Conservation (phyloP, 2,888 invertebrate species). For the Eristalis tenax region DNA sequence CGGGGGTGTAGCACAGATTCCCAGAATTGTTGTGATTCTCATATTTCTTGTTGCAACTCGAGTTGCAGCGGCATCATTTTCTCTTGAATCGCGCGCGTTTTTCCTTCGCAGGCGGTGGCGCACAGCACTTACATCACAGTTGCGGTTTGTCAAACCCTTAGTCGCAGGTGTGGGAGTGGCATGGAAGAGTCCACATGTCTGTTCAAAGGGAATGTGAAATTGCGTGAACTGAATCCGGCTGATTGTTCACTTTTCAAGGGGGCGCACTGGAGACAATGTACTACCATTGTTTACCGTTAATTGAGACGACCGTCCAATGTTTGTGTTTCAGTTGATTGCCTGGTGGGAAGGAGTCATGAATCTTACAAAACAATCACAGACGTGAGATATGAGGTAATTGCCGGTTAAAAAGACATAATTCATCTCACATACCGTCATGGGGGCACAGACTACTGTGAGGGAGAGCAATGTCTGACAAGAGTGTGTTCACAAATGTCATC, state of each 20-base stretch:
- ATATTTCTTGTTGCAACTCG: conserved; percentile 57
- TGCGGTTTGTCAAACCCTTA: conserved; percentile 33
- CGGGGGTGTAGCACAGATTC: conserved; percentile 68
- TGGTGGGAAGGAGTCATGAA: conserved; percentile 32
- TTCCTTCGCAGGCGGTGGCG: conserved; percentile 23
- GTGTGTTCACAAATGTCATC: conserved; percentile 4
- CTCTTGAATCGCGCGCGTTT: conserved; percentile 44
- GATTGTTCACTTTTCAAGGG: conserved; percentile 56
- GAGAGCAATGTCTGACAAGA: conserved; percentile 9
- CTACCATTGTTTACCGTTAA: conserved; percentile 50
- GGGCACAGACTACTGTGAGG: conserved; percentile 12
- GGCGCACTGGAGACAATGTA: conserved; percentile 39
- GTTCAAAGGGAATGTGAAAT: conserved; percentile 10
- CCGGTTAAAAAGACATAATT: conserved; percentile 52
- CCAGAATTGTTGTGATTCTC: conserved; percentile 69
- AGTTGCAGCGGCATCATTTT: conserved; percentile 44
- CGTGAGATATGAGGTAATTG: conserved; percentile 56
- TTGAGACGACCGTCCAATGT: conserved; percentile 22
- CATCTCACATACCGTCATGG: conserved; percentile 10
- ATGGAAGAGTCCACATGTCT: conserved; percentile 10
- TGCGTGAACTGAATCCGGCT: conserved; percentile 52
- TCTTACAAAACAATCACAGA: conserved; percentile 37
- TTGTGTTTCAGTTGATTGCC: conserved; percentile 17
- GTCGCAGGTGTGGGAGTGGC: conserved; percentile 30
- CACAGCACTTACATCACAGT: neutral